These are phyloP conservation scores for Hirundo rustica DNA, from an alignment of 2,797 vertebrate genomes.

Conservation along the genomic window DNA sequence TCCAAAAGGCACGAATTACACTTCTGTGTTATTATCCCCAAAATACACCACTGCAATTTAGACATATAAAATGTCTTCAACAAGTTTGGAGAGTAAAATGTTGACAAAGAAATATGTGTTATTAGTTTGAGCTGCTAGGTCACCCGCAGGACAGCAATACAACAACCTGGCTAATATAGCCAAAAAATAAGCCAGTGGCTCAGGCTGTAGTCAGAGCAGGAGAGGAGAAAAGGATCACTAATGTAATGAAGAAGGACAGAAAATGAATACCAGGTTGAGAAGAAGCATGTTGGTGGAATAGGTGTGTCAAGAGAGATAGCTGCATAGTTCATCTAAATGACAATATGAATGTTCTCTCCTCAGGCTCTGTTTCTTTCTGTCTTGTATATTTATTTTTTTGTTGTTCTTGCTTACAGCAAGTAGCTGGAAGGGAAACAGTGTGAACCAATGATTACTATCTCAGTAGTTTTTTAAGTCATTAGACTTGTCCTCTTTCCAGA, in stretches of 20 bases:
- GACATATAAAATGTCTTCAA: constrained; percentile 44
- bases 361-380: constrained; percentile 39
- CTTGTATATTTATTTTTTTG: constrained; percentile 32
- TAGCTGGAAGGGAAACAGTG: constrained; percentile 31
- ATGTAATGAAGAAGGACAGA: constrained; percentile 58
- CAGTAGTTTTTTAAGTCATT: constrained; percentile 36
- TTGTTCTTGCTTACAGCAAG: constrained; percentile 61
- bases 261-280: constrained; percentile 58
- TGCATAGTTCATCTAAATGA: constrained; percentile 56
- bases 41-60: constrained; percentile 44
- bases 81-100: constrained; percentile 15
- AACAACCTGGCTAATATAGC: constrained; percentile 27
- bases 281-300: constrained; percentile 51
- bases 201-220: background rate
- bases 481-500: constrained; percentile 14
- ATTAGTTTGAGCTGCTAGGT: constrained; percentile 41
- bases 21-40: constrained; percentile 39
- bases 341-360: constrained; percentile 52
- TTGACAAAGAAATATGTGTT: constrained; percentile 50
- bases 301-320: constrained; percentile 60
- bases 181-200: constrained; percentile 9
- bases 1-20: constrained; percentile 51
- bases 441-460: constrained; percentile 57
- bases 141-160: background rate
- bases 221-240: constrained; percentile 20